Evolutionary conservation across 1,140 invertebrate species (phyloP).

Genomic region (Saccostrea glomerata): DNA sequence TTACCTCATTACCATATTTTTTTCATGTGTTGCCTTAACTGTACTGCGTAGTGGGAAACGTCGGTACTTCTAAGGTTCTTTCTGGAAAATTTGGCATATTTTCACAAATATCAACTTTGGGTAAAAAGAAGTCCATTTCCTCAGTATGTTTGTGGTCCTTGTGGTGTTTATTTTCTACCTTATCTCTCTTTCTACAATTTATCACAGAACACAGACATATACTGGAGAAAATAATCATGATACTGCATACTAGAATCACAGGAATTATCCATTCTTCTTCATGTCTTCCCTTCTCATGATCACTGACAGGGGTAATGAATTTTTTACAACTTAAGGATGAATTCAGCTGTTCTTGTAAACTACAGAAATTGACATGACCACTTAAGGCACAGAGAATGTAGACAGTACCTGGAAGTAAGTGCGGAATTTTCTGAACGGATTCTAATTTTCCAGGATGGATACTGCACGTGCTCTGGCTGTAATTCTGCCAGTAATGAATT

Average conservation of each 20-base stretch:
- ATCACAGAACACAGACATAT: background rate
- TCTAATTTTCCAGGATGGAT: background rate
- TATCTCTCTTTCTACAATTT: slow-evolving; percentile 1
- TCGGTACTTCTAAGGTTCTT: background rate
- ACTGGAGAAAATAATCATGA: background rate
- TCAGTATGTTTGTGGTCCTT: background rate
- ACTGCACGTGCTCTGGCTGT: background rate
- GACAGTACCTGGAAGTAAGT: background rate
- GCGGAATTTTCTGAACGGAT: background rate
- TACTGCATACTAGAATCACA: background rate
- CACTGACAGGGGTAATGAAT: background rate
- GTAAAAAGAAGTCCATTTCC: background rate
- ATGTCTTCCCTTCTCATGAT: background rate
- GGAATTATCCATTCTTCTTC: background rate
- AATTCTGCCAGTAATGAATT: slow-evolving; percentile 23
- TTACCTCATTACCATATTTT: no score
- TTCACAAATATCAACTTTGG: background rate
- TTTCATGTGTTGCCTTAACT: no score
- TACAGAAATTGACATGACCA: background rate
- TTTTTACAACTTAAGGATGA: slow-evolving; percentile 19
- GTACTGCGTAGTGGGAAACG: background rate
- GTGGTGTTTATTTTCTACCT: background rate
- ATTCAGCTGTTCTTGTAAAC: background rate
- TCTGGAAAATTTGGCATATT: background rate
- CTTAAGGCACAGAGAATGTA: slow-evolving; percentile 7